These are phyloP conservation scores for Micropterix aruncella DNA, from an alignment of 2,888 invertebrate genomes.

Conservation along the genomic window DNA sequence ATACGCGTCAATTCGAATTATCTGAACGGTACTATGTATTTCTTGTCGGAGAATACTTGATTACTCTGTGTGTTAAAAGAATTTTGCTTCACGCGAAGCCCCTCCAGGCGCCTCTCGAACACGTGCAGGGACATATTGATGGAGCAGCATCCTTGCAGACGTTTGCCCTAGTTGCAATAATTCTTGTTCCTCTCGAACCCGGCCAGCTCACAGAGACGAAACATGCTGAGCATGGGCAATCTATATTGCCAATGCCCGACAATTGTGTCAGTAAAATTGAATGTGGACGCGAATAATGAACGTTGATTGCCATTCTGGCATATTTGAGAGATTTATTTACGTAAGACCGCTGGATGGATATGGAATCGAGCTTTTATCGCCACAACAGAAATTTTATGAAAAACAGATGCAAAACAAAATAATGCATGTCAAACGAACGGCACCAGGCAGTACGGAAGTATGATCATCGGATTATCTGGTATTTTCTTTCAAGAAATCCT, in stretches of 20 bases:
- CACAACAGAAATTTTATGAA: too few relatives aligned
- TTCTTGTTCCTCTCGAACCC: slow-evolving; percentile 73
- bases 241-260: slow-evolving; percentile 37
- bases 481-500: too few relatives aligned
- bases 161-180: slow-evolving; percentile 54
- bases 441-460: too few relatives aligned
- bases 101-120: slow-evolving; percentile 66
- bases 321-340: slow-evolving; percentile 65
- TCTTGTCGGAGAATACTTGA: slow-evolving; percentile 16
- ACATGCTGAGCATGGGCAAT: neutral
- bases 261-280: slow-evolving; percentile 70
- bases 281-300: slow-evolving; percentile 76
- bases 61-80: slow-evolving; percentile 14
- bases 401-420: too few relatives aligned
- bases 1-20: slow-evolving; percentile 74
- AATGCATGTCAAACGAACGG: too few relatives aligned
- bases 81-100: slow-evolving; percentile 30
- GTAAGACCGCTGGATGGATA: too few relatives aligned
- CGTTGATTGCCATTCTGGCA: slow-evolving; percentile 67
- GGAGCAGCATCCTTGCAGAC: slow-evolving; percentile 70
- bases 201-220: slow-evolving; percentile 86
- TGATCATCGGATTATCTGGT: too few relatives aligned
- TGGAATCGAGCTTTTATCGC: too few relatives aligned
- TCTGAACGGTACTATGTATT: slow-evolving; percentile 11
- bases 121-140: slow-evolving; percentile 84